Conservation (phyloP, 2,797 vertebrate genomes). For the Varecia variegata region DNA sequence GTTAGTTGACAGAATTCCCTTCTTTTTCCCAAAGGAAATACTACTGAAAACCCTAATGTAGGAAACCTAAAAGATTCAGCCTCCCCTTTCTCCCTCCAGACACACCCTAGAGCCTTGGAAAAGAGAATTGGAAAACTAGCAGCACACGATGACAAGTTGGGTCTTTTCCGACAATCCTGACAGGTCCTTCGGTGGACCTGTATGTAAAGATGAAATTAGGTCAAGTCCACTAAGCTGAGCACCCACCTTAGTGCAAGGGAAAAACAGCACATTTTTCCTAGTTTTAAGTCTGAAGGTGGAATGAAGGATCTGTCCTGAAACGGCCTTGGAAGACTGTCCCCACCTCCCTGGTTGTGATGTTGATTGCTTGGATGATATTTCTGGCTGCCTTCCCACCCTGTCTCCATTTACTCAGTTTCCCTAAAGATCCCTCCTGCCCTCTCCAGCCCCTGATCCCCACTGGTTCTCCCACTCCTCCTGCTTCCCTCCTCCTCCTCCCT, state of each 20-base stretch:
- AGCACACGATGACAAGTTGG: neutral
- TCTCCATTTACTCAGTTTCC: neutral
- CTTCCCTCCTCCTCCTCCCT: neutral
- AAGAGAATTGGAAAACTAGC: neutral
- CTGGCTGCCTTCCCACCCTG: neutral
- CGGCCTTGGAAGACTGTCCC: neutral
- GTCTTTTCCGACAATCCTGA: neutral
- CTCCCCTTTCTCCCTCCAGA: neutral
- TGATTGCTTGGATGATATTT: neutral
- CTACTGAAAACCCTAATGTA: neutral
- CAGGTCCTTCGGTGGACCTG: neutral
- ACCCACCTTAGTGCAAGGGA: neutral
- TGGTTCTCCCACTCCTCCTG: neutral
- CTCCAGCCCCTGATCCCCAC: neutral
- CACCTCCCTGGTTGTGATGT: neutral
- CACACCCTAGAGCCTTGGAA: neutral
- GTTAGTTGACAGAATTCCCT: neutral
- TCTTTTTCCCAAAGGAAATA: neutral
- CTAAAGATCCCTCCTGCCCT: fast-evolving
- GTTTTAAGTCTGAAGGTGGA: neutral
- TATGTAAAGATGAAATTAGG: neutral
- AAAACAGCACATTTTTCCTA: neutral
- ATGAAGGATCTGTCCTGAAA: neutral
- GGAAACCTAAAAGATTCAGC: neutral
- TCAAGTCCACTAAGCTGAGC: neutral